Conservation (phyloP, 2,888 invertebrate genomes). For the Byasa hedistus region DNA sequence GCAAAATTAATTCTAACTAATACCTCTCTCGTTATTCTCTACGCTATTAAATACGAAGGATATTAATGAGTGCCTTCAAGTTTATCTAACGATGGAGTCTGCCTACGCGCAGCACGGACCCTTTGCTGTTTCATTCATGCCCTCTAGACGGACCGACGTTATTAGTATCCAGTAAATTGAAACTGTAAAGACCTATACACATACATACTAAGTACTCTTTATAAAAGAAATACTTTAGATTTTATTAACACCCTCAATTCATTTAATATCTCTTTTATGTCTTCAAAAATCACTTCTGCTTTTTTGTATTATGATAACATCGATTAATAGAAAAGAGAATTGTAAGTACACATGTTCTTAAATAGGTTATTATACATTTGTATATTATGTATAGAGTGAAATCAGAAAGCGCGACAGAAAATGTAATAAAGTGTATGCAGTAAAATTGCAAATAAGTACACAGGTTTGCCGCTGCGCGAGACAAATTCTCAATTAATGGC, state of each 20-base stretch:
- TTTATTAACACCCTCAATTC: no score
- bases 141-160: slow-evolving; percentile 22
- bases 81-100: slow-evolving; percentile 40
- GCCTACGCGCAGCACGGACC: slow-evolving; percentile 31
- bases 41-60: slow-evolving; percentile 46
- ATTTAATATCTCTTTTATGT: no score
- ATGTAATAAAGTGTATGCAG: slow-evolving; percentile 1
- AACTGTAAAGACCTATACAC: slow-evolving; percentile 9
- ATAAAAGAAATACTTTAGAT: no score
- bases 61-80: slow-evolving; percentile 46
- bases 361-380: neutral
- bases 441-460: slow-evolving; percentile 20
- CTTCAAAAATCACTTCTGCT: no score
- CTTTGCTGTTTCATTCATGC: slow-evolving; percentile 40
- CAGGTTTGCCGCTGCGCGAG: slow-evolving; percentile 29
- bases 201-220: neutral
- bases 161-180: slow-evolving; percentile 27
- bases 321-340: neutral
- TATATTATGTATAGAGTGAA: neutral
- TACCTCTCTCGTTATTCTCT: slow-evolving; percentile 34
- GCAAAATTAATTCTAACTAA: slow-evolving; percentile 37
- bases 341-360: neutral
- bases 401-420: neutral
- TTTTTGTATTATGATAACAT: no score
- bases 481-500: slow-evolving; percentile 52